Conservation (phyloP, 2,113 vertebrate species). For the Coptodon rendalli region DNA sequence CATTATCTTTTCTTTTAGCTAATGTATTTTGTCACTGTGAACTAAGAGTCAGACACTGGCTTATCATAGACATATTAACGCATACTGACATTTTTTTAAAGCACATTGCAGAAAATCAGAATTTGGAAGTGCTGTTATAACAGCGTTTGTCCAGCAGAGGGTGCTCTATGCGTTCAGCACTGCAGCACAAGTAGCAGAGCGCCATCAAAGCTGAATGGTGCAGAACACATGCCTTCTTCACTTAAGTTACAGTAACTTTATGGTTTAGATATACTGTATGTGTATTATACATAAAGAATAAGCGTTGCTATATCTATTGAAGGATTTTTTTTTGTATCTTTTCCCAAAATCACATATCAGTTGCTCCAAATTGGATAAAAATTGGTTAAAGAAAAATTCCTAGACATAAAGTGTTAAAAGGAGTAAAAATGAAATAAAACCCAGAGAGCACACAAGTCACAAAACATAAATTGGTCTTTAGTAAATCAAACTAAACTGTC, state of each 20-base stretch:
- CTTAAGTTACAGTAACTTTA: neutral
- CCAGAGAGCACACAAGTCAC: neutral
- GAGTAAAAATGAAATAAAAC: neutral
- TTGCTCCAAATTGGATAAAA: fast-evolving
- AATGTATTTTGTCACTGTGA: neutral
- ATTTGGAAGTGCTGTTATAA: neutral
- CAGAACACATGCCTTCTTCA: neutral
- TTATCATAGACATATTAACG: neutral
- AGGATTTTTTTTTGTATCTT: neutral
- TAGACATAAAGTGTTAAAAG: neutral
- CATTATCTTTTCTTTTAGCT: neutral
- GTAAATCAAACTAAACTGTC: neutral
- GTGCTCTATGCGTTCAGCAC: neutral
- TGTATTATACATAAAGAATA: neutral
- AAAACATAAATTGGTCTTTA: neutral
- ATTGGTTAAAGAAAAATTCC: neutral
- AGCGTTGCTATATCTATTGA: fast-evolving
- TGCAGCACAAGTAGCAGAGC: neutral
- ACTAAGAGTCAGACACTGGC: neutral
- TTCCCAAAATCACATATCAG: neutral
- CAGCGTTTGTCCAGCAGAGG: neutral
- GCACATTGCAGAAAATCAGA: neutral
- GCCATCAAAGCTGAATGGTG: neutral
- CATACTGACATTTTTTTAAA: neutral
- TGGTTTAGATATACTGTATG: neutral